Percentiles rank a stretch among this genome's conserved stretches.
These are phyloP conservation scores for Perodicticus potto DNA, from an alignment of 2,797 vertebrate species.

Conservation along the genomic window DNA sequence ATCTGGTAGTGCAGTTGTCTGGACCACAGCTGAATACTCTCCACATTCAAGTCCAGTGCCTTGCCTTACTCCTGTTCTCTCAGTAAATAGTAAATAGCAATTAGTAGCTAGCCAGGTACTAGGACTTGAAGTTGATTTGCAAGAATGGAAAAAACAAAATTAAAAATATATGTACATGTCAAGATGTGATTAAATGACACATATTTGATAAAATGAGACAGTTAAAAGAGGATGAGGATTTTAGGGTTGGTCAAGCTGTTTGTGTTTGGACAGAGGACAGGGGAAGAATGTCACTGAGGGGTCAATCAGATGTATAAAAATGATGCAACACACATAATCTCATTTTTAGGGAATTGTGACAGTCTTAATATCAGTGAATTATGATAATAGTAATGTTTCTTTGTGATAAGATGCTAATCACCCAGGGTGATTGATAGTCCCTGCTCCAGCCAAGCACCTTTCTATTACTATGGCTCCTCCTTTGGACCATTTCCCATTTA, in stretches of 20 bases:
- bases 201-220: background rate
- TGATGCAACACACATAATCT: background rate
- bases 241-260: background rate
- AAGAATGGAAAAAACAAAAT: background rate
- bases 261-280: background rate
- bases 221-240: background rate
- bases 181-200: background rate
- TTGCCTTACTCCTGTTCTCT: background rate
- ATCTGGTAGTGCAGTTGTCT: background rate
- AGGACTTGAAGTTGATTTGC: background rate
- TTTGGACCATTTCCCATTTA: background rate
- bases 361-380: background rate
- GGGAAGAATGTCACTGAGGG: background rate
- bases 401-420: background rate
- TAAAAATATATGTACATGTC: background rate
- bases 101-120: background rate
- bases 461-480: background rate
- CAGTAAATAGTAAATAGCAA: background rate
- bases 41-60: background rate
- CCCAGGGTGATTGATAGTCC: background rate
- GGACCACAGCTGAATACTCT: background rate
- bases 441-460: background rate
- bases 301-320: background rate
- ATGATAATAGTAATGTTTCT: background rate
- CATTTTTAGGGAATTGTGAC: background rate